Conservation (phyloP, 2,888 invertebrate genomes). For the Thera britannica region DNA sequence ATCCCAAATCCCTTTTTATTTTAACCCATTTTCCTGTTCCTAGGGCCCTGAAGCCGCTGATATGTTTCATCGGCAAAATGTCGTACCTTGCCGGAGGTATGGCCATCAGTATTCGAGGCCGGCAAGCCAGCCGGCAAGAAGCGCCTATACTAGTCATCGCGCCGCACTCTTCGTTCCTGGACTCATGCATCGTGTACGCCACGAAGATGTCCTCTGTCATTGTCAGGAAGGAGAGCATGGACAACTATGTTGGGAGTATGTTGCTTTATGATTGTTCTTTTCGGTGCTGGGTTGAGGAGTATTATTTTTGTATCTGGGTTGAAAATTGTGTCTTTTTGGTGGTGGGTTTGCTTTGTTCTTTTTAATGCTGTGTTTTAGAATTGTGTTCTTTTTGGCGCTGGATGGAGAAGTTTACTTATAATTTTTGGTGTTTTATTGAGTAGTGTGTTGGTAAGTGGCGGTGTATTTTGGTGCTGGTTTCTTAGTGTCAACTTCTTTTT, state of each 20-base stretch:
- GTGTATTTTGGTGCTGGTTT: background rate
- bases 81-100: slow-evolving; percentile 91
- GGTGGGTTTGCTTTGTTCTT: background rate
- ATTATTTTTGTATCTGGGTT: background rate
- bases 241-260: slow-evolving; percentile 95
- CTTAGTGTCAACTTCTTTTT: background rate
- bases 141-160: slow-evolving; percentile 95
- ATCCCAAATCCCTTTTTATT: slow-evolving; percentile 10
- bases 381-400: background rate
- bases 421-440: background rate
- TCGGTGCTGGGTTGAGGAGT: slow-evolving; percentile 35
- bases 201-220: slow-evolving; percentile 93
- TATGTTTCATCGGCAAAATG: slow-evolving; percentile 90
- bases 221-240: slow-evolving; percentile 91
- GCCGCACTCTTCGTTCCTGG: slow-evolving; percentile 95
- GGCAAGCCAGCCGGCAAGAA: slow-evolving; percentile 89
- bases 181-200: slow-evolving; percentile 93
- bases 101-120: slow-evolving; percentile 91
- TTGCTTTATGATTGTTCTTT: slow-evolving; percentile 47
- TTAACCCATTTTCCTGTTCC: slow-evolving; percentile 39
- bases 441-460: background rate
- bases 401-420: background rate
- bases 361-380: background rate
- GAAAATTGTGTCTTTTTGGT: background rate
- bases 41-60: slow-evolving; percentile 86